These are phyloP conservation scores for Seriola quinqueradiata DNA, from an alignment of 2,113 vertebrate genomes.

Conservation along the genomic window DNA sequence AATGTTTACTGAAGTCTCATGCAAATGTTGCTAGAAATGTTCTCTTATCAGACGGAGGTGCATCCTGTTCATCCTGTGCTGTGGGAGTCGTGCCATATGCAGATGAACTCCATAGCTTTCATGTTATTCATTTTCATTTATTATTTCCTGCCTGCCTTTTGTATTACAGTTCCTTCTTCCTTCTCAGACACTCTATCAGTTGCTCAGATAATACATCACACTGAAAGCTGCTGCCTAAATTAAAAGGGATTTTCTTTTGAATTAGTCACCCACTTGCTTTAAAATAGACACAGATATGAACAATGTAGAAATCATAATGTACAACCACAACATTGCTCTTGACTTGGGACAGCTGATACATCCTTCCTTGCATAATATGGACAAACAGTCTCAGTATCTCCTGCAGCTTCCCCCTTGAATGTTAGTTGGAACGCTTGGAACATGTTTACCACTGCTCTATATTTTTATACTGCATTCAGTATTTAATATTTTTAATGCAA, in stretches of 20 bases:
- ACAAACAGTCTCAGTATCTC: not conserved
- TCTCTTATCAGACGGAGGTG: too few relatives aligned
- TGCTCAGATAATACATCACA: not conserved
- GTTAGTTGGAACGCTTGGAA: not conserved
- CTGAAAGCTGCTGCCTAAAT: not conserved
- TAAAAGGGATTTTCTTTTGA: conserved; percentile 1
- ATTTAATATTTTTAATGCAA: not conserved
- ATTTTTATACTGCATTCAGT: not conserved
- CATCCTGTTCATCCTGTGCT: too few relatives aligned
- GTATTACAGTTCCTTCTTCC: too few relatives aligned
- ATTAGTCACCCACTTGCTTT: not conserved
- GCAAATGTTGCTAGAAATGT: too few relatives aligned
- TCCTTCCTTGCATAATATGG: not conserved
- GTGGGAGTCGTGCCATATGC: too few relatives aligned
- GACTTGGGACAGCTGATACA: not conserved
- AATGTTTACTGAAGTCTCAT: too few relatives aligned
- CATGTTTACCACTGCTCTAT: too few relatives aligned
- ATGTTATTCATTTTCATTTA: too few relatives aligned
- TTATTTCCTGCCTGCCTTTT: too few relatives aligned
- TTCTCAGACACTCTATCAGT: too few relatives aligned
- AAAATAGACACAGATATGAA: not conserved
- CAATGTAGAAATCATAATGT: not conserved
- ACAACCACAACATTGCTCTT: too few relatives aligned
- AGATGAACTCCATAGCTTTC: too few relatives aligned
- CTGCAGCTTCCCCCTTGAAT: not conserved